Evolutionary conservation across 2,888 invertebrate genomes (phyloP), one percentile per base, ranked within the genome.

Genomic region (Sclerodermus sp.): DNA sequence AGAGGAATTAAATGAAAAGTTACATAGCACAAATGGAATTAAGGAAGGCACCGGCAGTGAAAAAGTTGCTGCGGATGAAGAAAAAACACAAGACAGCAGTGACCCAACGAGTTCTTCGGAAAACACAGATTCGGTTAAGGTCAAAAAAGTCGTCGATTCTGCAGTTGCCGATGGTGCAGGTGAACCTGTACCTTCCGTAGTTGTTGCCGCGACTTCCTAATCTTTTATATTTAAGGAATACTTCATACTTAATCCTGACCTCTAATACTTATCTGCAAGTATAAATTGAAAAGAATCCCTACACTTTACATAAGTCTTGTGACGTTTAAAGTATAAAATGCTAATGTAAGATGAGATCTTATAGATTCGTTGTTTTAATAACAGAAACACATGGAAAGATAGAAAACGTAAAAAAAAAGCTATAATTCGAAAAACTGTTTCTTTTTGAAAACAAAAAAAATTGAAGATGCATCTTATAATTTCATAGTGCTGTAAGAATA

Each of bases 181-280:
- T 47, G 77, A 77, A 61, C 63, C 76, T 55, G 76, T 74, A 54
- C 73, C 76, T 48, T 68, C 74, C 17, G 74, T 74, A 42, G 75
- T 75, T 51, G 75, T 75, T 51, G 74, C 73, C 47, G 77, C 77
- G 60, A 77, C 76, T 67, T 77, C 77, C 66, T 77, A 77, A 77
- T 75, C 67, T 67, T 67, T 58, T 64, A 62, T 65, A 62, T 47
- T 68, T 67, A 68, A 63, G 57, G 55, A 66, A 59, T 60, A 64
- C 69, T 67, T 67, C 68, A 70, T 73, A 68, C 74, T 70, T 69
- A 70, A 70, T 59, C 69, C 71, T 67, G 61, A 62, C 67, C 63
- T 62, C 69, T 61, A 70, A 70, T 71, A 74, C 70, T 75, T 74
- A 74, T 73, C 70, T 64, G 61, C 67, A 67, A 69, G 60, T 70